Base-by-base conservation (phyloP, 2,797 vertebrate genomes). In the Octomys mimax region DNA sequence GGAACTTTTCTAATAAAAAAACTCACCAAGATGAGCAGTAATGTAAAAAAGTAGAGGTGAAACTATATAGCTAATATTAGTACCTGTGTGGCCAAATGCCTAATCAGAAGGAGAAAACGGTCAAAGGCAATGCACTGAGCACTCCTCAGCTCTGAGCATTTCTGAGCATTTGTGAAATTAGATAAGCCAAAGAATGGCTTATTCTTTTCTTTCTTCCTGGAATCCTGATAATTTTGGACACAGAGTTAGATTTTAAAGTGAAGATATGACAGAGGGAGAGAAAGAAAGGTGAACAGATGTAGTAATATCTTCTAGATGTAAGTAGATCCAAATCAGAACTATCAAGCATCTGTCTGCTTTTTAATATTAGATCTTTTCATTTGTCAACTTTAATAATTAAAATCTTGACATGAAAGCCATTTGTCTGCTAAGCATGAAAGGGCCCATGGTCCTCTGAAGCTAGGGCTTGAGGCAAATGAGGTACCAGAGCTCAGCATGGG, bases 1-100 rank as follows among this genome's bases (percentile, higher is more conserved):
- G 10, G 61, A 88, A 86, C 24, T 6, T 68, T 88, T 70, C 57
- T 39, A 59, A 49, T 93, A 73, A 77, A 28, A 94, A 62, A 93
- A 14, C 13, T 42, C 19, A 16, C 66, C 77, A 2, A 84, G 61
- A 59, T 3, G 6, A 2, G 14, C 73, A 9, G 22, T 9, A 19
- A 14, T 39, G 13, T 70, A 14, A 85, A 94, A 91, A 64, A 42
- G 33, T 26, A 59, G 28, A 1, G 21, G 59, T 80, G 42, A 66
- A 82, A 70, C 36, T 87, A 3, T 84, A 10, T 22, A 28, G 11
- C 6, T 2, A 2, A 24, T 9, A 3, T 59, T 57, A 86, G 24
- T 26, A 62, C 11, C 39, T 68, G 19, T 78, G 39, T 54, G 39
- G 68, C 14, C 2, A 81, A 26, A 79, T 22, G 0, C 83, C 89